Base-by-base conservation (phyloP, 1,140 invertebrate genomes). In the Apis cerana region DNA sequence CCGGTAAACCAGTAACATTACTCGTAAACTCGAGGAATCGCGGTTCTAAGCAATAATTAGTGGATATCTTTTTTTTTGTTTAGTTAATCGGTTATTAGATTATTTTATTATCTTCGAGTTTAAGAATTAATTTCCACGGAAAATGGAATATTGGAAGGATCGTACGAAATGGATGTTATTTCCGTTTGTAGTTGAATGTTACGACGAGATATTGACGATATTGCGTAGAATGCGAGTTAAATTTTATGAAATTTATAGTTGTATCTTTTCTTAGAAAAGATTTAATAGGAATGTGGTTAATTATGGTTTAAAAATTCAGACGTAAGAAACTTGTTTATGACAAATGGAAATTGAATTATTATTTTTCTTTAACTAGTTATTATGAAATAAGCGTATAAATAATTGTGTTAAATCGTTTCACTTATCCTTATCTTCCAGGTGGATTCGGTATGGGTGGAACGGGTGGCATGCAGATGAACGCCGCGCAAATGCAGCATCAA, bases 391-490 rank as follows among this genome's bases (percentile, higher is more conserved):
- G 7, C 9, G 15, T 12, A 15, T 43, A 7, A 43, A 43, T 43
- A 33, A 11, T 48, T 13, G 23, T 11, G 23, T 77, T 70, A 82
- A 82, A 82, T 56, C 43, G 56, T 75, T 69, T 54, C 19, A 19
- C 48, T 70, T 52, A 2, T 12, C 0, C n/a, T 64, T n/a, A 84
- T 87, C 65, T 90, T 88, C 52, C 58, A 94, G 93, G 92, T 80
- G 91, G 90, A 61, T 94, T 94, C 75, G 91, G 91, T 10, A 94
- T 93, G 93, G 90, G 94, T 85, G 92, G 90, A 77, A 85, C 94
- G 89, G 91, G 94, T 85, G 94, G 95, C 82, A 95, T 95, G 94
- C 95, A 95, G 90, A 93, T 95, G 91, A 95, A 91, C 61, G 94
- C 95, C 7, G 93, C 93, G 64, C 93, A 95, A 83, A 94, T 94